Percentiles rank a stretch among this genome's conserved stretches.
phyloP scores from a whole-genome alignment of 2,113 vertebrate genomes.

The Lontra canadensis region DNA sequence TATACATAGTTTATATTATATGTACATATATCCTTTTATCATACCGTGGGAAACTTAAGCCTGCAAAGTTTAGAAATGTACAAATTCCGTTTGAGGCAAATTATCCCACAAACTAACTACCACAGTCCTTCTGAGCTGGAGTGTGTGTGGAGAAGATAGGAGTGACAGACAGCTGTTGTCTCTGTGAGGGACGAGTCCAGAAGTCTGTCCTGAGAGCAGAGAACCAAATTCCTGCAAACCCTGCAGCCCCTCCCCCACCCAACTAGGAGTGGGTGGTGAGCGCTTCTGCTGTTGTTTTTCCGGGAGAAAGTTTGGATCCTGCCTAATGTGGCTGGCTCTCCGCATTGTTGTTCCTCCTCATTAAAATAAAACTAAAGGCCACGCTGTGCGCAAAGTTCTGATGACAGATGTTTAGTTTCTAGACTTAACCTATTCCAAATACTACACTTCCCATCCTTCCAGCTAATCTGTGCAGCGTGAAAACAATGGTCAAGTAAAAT shows the following conservation, averaged over 20 bases:
- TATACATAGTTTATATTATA: neutral
- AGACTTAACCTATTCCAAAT: neutral
- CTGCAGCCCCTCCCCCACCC: neutral
- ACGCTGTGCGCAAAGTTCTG: neutral
- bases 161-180: conserved; percentile 72
- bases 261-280: neutral
- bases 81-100: conserved; percentile 66
- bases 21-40: conserved; percentile 60
- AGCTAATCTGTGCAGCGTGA: neutral
- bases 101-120: conserved; percentile 63
- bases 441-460: neutral
- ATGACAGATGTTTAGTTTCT: neutral
- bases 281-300: neutral
- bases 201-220: conserved; percentile 48
- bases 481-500: conserved; percentile 19
- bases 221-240: conserved; percentile 32
- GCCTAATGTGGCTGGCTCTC: neutral
- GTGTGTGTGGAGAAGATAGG: conserved; percentile 49
- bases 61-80: conserved; percentile 65
- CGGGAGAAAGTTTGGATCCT: neutral
- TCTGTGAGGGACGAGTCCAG: conserved; percentile 69
- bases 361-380: conserved; percentile 5
- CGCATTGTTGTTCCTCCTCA: neutral
- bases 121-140: conserved; percentile 65
- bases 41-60: conserved; percentile 75